Evolutionary conservation across 2,113 vertebrate species (phyloP), one percentile per base, ranked within the genome.

Genomic region (Tinamus guttatus): DNA sequence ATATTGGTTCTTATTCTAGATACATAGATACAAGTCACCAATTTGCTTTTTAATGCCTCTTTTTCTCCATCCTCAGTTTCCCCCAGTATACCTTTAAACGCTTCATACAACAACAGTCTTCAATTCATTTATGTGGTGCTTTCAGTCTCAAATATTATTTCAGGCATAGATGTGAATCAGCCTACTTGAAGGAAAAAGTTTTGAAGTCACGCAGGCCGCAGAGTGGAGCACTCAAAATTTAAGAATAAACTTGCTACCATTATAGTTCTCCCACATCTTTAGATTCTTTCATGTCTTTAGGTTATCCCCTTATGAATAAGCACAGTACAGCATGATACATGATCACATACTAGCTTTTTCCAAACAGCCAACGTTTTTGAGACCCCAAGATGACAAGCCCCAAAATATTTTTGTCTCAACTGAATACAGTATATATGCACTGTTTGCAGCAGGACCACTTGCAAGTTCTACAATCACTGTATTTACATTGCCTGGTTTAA

Each of bases 121-220:
- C 32, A 11, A 65, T 74, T 36, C 4, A 15, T n/a, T 45, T 65
- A 69, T 0, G 0, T 38, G 32, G 10, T 20, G 3, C 3, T 34
- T 71, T 21, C 68, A 64, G 5, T 67, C 9, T 78, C n/a, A 64
- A 38, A 9, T 47, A 62, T 62, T 22, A 5, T 22, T 13, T 47
- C 30, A 27, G 21, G 5, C 8, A 32, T 3, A 5, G 45, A 36
- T 41, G 34, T 7, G 47, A n/a, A 11, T 28, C 62, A 64, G 36
- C 38, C 24, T 64, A 28, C 40, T 64, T 28, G 41, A 27, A 20
- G 17, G 38, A 41, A 30, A 41, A 19, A 65, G 6, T n/a, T 51
- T 32, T 32, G 25, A 58, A 77, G 21, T 64, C 27, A 69, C 22
- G 14, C 30, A 70, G 49, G 32, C 27, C 81, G 58, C 47, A 81